Evolutionary conservation across 2,888 invertebrate species (phyloP), one percentile per base, ranked within the genome.

Genomic region (Pollenia angustigena): DNA sequence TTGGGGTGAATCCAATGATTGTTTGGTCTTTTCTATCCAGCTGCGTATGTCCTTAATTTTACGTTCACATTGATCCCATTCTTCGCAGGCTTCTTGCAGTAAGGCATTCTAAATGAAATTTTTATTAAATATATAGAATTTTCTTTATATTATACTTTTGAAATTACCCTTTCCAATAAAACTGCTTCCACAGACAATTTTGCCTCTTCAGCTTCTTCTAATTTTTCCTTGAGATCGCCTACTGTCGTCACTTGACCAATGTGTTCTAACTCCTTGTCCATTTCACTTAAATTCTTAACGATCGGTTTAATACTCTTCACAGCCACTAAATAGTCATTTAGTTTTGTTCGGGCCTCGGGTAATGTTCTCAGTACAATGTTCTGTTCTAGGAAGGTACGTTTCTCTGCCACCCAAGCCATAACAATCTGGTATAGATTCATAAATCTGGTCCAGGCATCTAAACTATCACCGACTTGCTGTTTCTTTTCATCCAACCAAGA

Each of bases 61-160:
- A 93, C 96, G 97, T 93, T 98, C 98, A 94, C 98, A 98, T 93
- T 98, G 97, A 92, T 98, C 98, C 97, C 98, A 98, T 94, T 98
- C 98, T 92, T 98, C 98, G 68, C 97, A 96, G 75, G 98, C 96
- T 94, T 98, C 98, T 95, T 97, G 97, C 85, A 98, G 94, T 89
- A 98, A 94, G 64, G 97, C 96, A 92, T 97, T 97, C 97, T 97
- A 71, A 18, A 44, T 14, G 18, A 60, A 52, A 60, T 52, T n/a
- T 3, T 50, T 40, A 32, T 32, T 32, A 42, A 23, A 58, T 48
- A 23, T 58, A 40, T n/a, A 32, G 1, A 54, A 14, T 32, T 32
- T 32, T 32, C 32, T 32, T 32, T 32, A 54, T 46, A 56, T 32
- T n/a, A 46, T 56, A 46, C 4, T 40, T 52, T 14, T 60, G 42